phyloP scores from a whole-genome alignment of 2,797 vertebrate genomes.

The Lemur catta region DNA sequence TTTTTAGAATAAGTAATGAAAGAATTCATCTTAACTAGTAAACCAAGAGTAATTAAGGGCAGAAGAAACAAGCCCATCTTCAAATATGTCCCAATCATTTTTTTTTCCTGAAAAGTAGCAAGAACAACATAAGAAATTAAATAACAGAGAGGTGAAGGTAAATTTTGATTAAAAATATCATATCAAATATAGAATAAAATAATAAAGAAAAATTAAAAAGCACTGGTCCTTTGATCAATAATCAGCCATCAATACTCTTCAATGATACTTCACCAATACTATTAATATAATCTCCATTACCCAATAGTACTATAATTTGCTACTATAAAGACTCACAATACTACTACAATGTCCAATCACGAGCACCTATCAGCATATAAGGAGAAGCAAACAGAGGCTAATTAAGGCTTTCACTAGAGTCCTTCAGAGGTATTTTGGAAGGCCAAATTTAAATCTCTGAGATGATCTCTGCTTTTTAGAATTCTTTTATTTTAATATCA shows the following conservation, averaged over 20 bases:
- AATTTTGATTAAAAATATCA: neutral
- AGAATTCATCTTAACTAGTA: neutral
- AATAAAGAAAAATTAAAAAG: neutral
- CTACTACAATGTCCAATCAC: neutral
- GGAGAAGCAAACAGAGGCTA: neutral
- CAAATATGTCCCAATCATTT: neutral
- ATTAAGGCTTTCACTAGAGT: neutral
- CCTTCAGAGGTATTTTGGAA: neutral
- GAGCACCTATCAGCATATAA: neutral
- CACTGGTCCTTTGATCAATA: neutral
- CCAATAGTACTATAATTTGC: neutral
- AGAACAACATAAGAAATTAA: neutral
- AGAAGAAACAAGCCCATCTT: neutral
- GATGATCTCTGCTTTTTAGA: neutral
- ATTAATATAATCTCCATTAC: neutral
- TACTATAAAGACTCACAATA: neutral
- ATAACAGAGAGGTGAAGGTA: neutral
- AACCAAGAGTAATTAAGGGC: neutral
- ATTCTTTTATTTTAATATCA: neutral
- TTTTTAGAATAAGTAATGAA: neutral
- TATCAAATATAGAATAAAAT: neutral
- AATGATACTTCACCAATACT: neutral
- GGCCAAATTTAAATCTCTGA: neutral
- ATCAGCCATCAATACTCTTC: neutral
- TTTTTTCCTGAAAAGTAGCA: neutral